Base-by-base conservation (phyloP, 2,797 vertebrate genomes). In the Rachycentron canadum region DNA sequence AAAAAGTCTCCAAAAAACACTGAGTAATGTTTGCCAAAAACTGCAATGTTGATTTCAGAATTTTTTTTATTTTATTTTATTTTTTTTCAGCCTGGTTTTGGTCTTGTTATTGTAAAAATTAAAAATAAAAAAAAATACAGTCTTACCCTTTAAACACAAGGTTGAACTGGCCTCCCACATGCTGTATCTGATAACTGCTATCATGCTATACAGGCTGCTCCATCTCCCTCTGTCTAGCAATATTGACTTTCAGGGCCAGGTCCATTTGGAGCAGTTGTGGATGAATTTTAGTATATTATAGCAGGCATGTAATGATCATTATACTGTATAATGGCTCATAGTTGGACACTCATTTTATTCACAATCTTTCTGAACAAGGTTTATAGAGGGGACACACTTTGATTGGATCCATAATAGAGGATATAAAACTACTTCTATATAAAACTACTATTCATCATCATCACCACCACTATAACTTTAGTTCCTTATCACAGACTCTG, bases 251-350 rank as follows among this genome's bases (percentile, higher is more conserved):
- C 56, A 73, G 52, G 16, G 49, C 3, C 59, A 32, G 12, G 6
- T 59, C 61, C n/a, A 61, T 55, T 25, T 74, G n/a, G 40, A 59
- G 62, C 32, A 25, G 19, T 52, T 59, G 47, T 41, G 3, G 73
- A 70, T 72, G 28, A 52, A 62, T 59, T 81, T 71, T 21, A 52
- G 28, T 75, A 25, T 55, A 69, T 76, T 66, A 67, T 65, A 73
- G 70, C 53, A 34, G 64, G 60, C 57, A 68, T 47, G 69, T 52
- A 53, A 76, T 67, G 55, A 76, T 64, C 60, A 77, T 77, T 61
- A 58, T 23, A 61, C 49, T 49, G 43, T 49, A 78, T 68, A 82
- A 76, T 76, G 38, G 59, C 34, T 43, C 41, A 68, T 55, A 72
- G 64, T 69, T 59, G 61, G 28, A 52, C 26, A 53, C 41, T 68